These are phyloP conservation scores for Cyclargus thomasi DNA, from an alignment of 1,140 invertebrate genomes.

Conservation along the genomic window DNA sequence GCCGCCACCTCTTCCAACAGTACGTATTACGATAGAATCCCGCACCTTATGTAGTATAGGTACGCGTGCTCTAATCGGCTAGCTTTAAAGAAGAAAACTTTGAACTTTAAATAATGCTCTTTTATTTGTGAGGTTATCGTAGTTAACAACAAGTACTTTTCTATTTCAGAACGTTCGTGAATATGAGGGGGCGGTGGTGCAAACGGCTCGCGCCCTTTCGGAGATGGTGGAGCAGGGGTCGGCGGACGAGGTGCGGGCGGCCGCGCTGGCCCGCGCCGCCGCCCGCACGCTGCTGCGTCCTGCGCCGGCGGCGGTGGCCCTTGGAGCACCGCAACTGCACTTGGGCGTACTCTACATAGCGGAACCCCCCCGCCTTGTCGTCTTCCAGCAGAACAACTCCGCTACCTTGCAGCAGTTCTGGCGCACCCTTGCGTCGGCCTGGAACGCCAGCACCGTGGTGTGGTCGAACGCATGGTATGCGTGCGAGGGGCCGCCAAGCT, in stretches of 20 bases:
- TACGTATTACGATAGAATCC: too few relatives aligned
- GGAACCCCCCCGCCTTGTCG: constrained; percentile 49
- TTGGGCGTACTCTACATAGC: constrained; percentile 63
- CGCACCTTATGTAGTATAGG: too few relatives aligned
- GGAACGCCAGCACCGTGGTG: constrained; percentile 56
- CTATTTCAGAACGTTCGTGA: constrained; percentile 50
- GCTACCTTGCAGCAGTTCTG: constrained; percentile 57
- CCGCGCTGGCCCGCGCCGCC: constrained; percentile 56
- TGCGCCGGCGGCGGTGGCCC: constrained; percentile 59
- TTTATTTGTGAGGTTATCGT: neutral
- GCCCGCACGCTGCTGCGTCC: constrained; percentile 48
- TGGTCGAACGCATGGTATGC: constrained; percentile 66
- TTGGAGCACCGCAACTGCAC: constrained; percentile 65
- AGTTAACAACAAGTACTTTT: neutral
- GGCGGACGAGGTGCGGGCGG: constrained; percentile 51
- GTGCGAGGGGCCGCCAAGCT: constrained; percentile 47
- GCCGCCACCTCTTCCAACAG: constrained; percentile 45
- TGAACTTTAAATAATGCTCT: too few relatives aligned
- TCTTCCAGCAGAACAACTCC: constrained; percentile 66
- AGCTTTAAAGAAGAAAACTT: too few relatives aligned
- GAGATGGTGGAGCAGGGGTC: constrained; percentile 54
- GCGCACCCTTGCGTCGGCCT: constrained; percentile 61
- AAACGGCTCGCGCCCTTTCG: constrained; percentile 57
- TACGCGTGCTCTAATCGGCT: too few relatives aligned
- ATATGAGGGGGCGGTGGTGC: constrained; percentile 54